These are phyloP conservation scores for Temnopleurus reevesii DNA, from an alignment of 53 echinoderm and acorn worm species.

Conservation along the genomic window DNA sequence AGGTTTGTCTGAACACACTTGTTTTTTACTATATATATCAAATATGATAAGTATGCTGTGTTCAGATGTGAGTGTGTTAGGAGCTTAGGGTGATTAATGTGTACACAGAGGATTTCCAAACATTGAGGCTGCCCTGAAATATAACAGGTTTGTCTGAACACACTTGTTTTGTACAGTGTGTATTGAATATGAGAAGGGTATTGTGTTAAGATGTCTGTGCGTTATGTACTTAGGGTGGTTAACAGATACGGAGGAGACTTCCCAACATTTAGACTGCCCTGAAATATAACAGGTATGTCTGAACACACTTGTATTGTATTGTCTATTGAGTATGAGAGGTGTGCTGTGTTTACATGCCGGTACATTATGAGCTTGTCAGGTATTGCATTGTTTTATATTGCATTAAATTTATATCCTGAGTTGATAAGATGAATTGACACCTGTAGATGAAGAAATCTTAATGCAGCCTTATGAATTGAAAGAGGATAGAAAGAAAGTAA, in stretches of 20 bases:
- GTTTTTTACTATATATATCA: not conserved
- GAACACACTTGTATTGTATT: not conserved
- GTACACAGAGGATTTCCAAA: conserved; percentile 94
- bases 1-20: conserved; percentile 60
- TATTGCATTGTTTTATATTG: too few species aligned
- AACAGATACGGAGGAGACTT: conserved; percentile 96
- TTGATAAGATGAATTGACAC: too few species aligned
- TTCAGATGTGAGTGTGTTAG: not conserved
- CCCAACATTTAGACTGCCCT: conserved; percentile 89
- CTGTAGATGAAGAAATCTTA: too few species aligned
- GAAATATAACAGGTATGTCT: conserved; percentile 68
- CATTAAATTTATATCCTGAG: too few species aligned
- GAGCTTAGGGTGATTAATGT: too few species aligned
- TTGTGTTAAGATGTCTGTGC: not conserved
- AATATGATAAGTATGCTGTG: not conserved
- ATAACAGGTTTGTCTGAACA: conserved; percentile 71
- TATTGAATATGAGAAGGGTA: not conserved
- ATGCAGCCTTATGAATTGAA: too few species aligned
- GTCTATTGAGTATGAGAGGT: not conserved
- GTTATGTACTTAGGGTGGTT: conserved; percentile 55
- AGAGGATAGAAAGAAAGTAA: too few species aligned
- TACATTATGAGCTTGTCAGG: too few species aligned
- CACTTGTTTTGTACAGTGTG: too few species aligned
- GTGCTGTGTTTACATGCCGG: not conserved
- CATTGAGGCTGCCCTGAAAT: conserved; percentile 85